Conservation (phyloP, 2,888 invertebrate species). For the Ophion costatus region DNA sequence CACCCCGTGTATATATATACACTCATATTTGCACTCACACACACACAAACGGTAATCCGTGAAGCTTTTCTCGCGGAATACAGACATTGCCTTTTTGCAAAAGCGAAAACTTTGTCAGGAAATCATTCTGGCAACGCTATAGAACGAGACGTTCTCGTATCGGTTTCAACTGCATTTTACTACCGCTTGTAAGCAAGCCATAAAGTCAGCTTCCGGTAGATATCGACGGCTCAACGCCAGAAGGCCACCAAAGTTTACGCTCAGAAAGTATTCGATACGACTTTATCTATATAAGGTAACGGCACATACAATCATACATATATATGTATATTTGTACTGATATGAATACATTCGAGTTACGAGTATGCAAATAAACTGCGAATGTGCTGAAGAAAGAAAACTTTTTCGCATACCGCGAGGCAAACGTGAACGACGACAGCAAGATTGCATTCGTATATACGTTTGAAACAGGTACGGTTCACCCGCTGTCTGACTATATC, state of each 20-base stretch:
- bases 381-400: conserved; percentile 35
- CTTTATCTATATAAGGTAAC: not conserved
- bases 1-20: no score
- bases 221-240: not conserved
- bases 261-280: not conserved
- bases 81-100: conserved; percentile 9
- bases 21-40: not conserved
- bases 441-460: conserved; percentile 18
- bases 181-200: conserved; percentile 15
- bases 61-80: not conserved
- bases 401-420: conserved; percentile 21
- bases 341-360: conserved; percentile 42
- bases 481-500: not conserved
- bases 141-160: not conserved
- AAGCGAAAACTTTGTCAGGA: conserved; percentile 46
- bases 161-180: conserved; percentile 27
- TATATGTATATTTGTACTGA: not conserved
- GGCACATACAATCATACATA: not conserved
- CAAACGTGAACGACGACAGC: conserved; percentile 33
- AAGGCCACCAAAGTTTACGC: not conserved
- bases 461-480: not conserved
- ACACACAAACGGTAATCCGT: conserved; percentile 13
- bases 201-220: conserved; percentile 14
- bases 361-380: conserved; percentile 23
- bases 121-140: conserved; percentile 31